These are phyloP conservation scores for Agapostemon virescens DNA, from an alignment of 2,888 invertebrate species.

Conservation along the genomic window DNA sequence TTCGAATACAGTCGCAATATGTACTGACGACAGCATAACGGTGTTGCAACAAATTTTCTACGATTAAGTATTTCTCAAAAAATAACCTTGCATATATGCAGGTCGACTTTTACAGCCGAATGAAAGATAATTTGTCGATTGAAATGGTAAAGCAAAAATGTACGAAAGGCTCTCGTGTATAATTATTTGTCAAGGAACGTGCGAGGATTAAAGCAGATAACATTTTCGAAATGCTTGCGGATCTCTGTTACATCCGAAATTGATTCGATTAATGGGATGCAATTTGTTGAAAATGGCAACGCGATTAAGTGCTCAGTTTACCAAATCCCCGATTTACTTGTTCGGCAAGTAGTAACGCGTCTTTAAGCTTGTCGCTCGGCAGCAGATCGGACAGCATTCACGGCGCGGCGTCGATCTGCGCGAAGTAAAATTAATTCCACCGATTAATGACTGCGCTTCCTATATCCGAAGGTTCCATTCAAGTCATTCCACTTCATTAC, in stretches of 20 bases:
- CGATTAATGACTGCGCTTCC: slow-evolving; percentile 34
- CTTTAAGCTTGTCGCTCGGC: background rate
- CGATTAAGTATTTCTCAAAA: too few species aligned
- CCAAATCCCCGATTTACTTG: background rate
- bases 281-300: background rate
- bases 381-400: background rate
- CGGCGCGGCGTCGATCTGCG: background rate
- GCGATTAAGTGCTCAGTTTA: background rate
- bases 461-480: background rate
- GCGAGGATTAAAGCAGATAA: too few species aligned
- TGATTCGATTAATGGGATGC: background rate
- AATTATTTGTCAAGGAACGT: too few species aligned
- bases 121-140: too few species aligned
- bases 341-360: background rate
- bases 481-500: slow-evolving; percentile 45
- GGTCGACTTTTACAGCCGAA: too few species aligned
- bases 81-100: too few species aligned
- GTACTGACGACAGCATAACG: too few species aligned
- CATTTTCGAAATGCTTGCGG: background rate
- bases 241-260: background rate
- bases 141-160: too few species aligned
- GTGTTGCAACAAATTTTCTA: too few species aligned
- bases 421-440: slow-evolving; percentile 41
- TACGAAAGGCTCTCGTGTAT: too few species aligned
- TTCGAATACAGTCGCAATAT: too few species aligned